Conservation (phyloP, 2,113 vertebrate genomes). For the Polypterus senegalus region DNA sequence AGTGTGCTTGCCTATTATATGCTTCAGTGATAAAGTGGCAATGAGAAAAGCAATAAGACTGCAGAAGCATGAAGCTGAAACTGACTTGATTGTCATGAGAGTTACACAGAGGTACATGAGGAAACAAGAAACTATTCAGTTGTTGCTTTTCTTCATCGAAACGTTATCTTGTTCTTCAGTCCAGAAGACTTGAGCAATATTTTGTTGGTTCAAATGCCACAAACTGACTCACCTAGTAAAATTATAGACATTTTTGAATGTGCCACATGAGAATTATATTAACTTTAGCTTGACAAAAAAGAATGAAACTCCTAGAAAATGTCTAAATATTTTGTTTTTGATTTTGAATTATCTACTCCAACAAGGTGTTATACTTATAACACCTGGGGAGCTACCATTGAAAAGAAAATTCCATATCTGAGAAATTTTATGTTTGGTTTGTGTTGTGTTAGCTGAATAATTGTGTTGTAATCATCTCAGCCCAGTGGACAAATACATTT, state of each 20-base stretch:
- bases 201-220: background rate
- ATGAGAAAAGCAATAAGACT: conserved; percentile 19
- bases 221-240: too few species aligned
- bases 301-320: background rate
- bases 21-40: conserved; percentile 7
- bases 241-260: too few species aligned
- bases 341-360: background rate
- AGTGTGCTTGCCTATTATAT: conserved; percentile 10
- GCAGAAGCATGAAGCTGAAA: conserved; percentile 17
- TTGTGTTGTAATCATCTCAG: background rate
- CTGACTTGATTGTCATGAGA: conserved; percentile 18
- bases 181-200: background rate
- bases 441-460: background rate
- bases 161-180: conserved; percentile 14
- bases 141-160: conserved; percentile 17
- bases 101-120: background rate
- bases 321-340: background rate
- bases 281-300: background rate
- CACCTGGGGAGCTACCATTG: too few species aligned
- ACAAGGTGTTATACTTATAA: too few species aligned
- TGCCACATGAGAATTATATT: background rate
- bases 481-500: background rate
- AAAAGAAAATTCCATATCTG: too few species aligned
- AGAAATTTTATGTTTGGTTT: background rate
- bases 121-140: conserved; percentile 16